Conservation (phyloP, 1,140 invertebrate species). For the Oppia nitens region DNA sequence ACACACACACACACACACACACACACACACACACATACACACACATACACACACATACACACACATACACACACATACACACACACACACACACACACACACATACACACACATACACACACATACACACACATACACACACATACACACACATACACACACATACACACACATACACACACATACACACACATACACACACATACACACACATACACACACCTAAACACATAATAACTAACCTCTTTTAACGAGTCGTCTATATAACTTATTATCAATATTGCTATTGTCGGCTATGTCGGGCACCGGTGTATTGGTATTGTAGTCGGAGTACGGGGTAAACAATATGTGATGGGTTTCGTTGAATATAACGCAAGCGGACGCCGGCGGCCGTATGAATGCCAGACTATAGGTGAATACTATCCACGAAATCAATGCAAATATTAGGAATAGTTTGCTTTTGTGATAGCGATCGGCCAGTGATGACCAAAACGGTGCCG, state of each 20-base stretch:
- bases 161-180: too few relatives aligned
- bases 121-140: too few relatives aligned
- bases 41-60: too few relatives aligned
- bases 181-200: too few relatives aligned
- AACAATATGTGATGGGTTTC: constrained; percentile 38
- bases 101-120: too few relatives aligned
- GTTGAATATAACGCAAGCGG: constrained; percentile 62
- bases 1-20: too few relatives aligned
- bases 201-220: too few relatives aligned
- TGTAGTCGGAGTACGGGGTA: constrained; percentile 17
- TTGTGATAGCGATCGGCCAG: constrained; percentile 80
- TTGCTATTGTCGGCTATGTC: neutral
- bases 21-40: too few relatives aligned
- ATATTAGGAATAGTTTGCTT: constrained; percentile 70
- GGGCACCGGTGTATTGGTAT: too few relatives aligned
- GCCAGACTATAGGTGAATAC: constrained; percentile 88
- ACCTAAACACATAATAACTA: neutral
- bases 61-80: too few relatives aligned
- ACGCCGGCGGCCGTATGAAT: constrained; percentile 79
- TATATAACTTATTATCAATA: neutral
- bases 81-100: too few relatives aligned
- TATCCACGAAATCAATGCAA: constrained; percentile 82
- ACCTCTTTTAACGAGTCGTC: constrained; percentile 7
- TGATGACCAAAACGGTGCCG: constrained; percentile 91
- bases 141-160: too few relatives aligned